Evolutionary conservation across 1,140 invertebrate species (phyloP), one percentile per base, ranked within the genome.

Genomic region (Theocolax elegans): DNA sequence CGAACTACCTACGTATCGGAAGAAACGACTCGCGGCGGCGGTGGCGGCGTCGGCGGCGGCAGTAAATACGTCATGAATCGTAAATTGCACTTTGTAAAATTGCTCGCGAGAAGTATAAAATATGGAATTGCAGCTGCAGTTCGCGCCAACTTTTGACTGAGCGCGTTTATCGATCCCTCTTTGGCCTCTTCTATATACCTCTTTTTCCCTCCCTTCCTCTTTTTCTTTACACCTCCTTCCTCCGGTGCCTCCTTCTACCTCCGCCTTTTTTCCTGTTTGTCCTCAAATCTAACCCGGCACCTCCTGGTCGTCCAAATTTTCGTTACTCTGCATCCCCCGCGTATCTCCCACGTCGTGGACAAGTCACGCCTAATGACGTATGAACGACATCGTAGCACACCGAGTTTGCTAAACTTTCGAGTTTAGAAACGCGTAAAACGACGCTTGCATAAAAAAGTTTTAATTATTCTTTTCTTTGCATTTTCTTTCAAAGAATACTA

Each of bases 1-100:
- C 2, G 8, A 2, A 48, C n/a, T n/a, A n/a, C n/a, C n/a, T n/a
- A n/a, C n/a, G n/a, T n/a, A n/a, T n/a, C 15, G 19, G 19, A 48
- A 19, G 8, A 21, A 10, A 48, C 19, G n/a, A 48, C 15, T 44
- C 42, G 42, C n/a, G 15, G 51, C 40, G 9, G 3, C 3, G n/a
- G 31, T 31, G 27, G 35, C 29, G 51, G 29, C 21, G 19, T 9
- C 2, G 25, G 13, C 29, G 23, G 49, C 23, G 23, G 42, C 13
- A 62, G 27, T 48, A 48, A 62, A 48, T 54, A 44, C 38, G 15
- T 56, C 31, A 15, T 54, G 49, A 21, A 49, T 66, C 23, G 35
- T 54, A 53, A 66, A 66, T 66, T 66, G 51, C 63, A 54, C 46
- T 64, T 40, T 51, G 62, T 29, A 40, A 51, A 64, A 64, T 64